Evolutionary conservation across 2,888 invertebrate genomes (phyloP), one percentile per base, ranked within the genome.

Genomic region (Heteromurus nitidus): DNA sequence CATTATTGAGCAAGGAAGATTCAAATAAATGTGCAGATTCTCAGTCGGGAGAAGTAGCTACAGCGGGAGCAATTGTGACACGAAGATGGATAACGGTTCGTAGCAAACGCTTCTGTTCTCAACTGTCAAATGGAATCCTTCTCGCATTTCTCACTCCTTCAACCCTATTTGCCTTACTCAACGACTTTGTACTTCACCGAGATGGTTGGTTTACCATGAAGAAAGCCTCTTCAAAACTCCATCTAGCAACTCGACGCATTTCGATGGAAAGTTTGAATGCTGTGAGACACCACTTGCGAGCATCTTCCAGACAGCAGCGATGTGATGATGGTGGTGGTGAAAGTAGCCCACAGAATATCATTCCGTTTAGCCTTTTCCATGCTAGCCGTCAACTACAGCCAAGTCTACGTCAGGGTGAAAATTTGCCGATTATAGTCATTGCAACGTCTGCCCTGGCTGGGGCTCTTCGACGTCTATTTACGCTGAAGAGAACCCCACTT

Each of bases 391-490:
- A n/a, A 53, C 13, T 22, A 53, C 24, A 26, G 18, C 65, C 44
- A n/a, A 44, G 44, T 9, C 22, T n/a, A n/a, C 44, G 42, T 42
- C 64, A 64, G 18, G 28, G 18, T 26, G 30, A 20, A 28, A 28
- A 5, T 26, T 3, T 69, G 13, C 68, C 76, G 7, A n/a, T 68
- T 11, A 30, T 76, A 13, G 28, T 44, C 18, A 22, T 68, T 55
- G 60, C 58, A 18, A 50, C 60, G 0, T 60, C 58, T 18, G 28
- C 65, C 9, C 28, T 73, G 11, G 73, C 73, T 22, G 73, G 73
- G 18, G 73, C 73, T 7, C 42, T 73, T 26, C 24, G 62, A 13
- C 42, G 53, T 11, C 24, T 42, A 3, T 22, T 64, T 42, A 3
- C 16, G 16, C 55, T 20, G 36, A 36, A 26, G 20, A 55, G 13